Evolutionary conservation across 1,140 invertebrate genomes (phyloP), one percentile per base, ranked within the genome.

Genomic region (Drosophila elegans): DNA sequence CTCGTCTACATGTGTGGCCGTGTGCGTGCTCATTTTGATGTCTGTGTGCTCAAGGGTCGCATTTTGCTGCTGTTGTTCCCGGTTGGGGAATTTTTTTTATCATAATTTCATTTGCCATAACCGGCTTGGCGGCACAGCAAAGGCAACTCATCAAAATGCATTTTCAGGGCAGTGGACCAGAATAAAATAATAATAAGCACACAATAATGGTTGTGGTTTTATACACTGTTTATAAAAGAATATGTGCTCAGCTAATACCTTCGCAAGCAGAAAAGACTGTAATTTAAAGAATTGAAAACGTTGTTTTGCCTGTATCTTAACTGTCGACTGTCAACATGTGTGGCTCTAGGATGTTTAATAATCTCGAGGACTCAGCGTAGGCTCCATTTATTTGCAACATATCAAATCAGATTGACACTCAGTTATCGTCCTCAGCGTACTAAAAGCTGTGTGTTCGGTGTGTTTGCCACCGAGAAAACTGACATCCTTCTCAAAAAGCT

Each of bases 391-490:
- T 86, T 85, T 78, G 62, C 41, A 66, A 48, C 63, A 76, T 59
- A 80, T 83, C 72, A 80, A 79, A 61, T 67, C 67, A 83, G 84
- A 83, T 83, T 88, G 84, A 79, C 76, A 80, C 78, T 75, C 44
- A 49, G 57, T 13, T 49, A 52, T 55, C 57, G 59, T 27, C 45
- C 55, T 38, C 45, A n/a, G 45, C 1, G 12, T 27, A 29, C 29
- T 42, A 32, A 61, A 16, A 42, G 54, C 32, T 55, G 56, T 56
- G 39, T 44, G 46, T 16, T 63, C 51, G 42, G 13, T 42, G 27
- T 51, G 54, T 56, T 46, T 46, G 39, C 45, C 21, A 42, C 41
- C 61, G 34, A 41, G 38, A 55, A 25, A 51, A 25, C 45, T 60
- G 59, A 49, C 56, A 83, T 69, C 68, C 68, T 69, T 73, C 57